Base-by-base conservation (phyloP, 2,113 vertebrate species). In the Seriola dumerili region DNA sequence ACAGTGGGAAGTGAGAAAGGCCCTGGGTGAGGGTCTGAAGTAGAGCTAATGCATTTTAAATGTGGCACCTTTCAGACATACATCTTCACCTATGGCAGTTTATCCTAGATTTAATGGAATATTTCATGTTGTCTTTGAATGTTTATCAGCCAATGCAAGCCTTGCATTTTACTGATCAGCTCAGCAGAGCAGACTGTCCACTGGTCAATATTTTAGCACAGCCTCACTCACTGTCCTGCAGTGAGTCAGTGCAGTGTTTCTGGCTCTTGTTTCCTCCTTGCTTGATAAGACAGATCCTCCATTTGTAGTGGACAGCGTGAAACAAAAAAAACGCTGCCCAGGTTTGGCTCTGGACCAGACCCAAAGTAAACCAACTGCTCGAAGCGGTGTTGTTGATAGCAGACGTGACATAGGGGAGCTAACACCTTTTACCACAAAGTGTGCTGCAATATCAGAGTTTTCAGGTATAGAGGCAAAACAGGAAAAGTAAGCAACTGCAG, bases 161-260 rank as follows among this genome's bases (percentile, higher is more conserved):
- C 2, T 10, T 42, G 40, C 11, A 13, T 74, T 76, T 40, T 21
- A 34, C 10, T 40, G 11, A 50, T 65, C 0, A 16, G 9, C 59
- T 58, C 61, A 25, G 4, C 59, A 65, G 29, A 29, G 29, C 50
- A 23, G 3, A 14, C 23, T 42, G 29, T n/a, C 7, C 48, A 29
- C 34, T 44, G 23, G 23, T 65, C 75, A 58, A 57, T 81, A 44
- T 58, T 57, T 58, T 16, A 44, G 8, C 70, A 59, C 23, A 52
- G 5, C 64, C 50, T 40, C 50, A 69, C 17, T 25, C 61, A 34
- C 54, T 23, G 29, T 32, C 21, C 29, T 65, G 48, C 19, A 34
- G 17, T 29, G 29, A 29, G 29, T 29, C 29, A 29, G 29, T 29
- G 29, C 29, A 29, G 29, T 29, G 29, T 29, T 21, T 59, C 1